These are phyloP conservation scores for Lithophane socia DNA, from an alignment of 2,888 invertebrate species.

Conservation along the genomic window DNA sequence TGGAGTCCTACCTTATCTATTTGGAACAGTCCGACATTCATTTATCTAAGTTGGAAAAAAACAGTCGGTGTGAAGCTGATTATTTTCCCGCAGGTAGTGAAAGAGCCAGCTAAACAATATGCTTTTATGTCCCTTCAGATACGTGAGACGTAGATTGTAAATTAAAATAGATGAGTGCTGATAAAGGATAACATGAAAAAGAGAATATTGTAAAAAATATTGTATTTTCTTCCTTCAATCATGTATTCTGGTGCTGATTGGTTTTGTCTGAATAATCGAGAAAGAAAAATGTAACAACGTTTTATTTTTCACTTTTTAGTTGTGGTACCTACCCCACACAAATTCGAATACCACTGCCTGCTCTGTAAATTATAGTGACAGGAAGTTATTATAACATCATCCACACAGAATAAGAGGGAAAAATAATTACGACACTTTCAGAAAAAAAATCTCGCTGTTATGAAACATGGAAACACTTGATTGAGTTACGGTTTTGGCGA, in stretches of 20 bases:
- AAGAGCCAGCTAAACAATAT: constrained; percentile 10
- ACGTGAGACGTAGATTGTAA: background rate
- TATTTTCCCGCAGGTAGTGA: constrained; percentile 24
- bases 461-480: constrained; percentile 15
- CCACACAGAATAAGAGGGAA: too few relatives aligned
- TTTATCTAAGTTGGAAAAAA: constrained; percentile 49
- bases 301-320: too few relatives aligned
- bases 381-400: too few relatives aligned
- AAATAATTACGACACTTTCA: background rate
- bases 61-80: constrained; percentile 27
- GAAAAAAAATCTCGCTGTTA: background rate
- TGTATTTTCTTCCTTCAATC: background rate
- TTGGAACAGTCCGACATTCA: constrained; percentile 40
- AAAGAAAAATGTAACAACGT: too few relatives aligned
- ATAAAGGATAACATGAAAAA: background rate
- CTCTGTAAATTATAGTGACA: too few relatives aligned
- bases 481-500: constrained; percentile 19
- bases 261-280: background rate
- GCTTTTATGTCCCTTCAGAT: constrained; percentile 11
- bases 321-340: too few relatives aligned
- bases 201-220: background rate
- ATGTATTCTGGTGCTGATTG: background rate
- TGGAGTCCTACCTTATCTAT: constrained; percentile 47
- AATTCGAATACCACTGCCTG: too few relatives aligned
- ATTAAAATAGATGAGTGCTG: constrained; percentile 8